A percentile compares a stretch with the other conserved stretches of the same genome.
phyloP scores from a whole-genome alignment of 2,797 vertebrate species.

The Ctenopoma multispine region DNA sequence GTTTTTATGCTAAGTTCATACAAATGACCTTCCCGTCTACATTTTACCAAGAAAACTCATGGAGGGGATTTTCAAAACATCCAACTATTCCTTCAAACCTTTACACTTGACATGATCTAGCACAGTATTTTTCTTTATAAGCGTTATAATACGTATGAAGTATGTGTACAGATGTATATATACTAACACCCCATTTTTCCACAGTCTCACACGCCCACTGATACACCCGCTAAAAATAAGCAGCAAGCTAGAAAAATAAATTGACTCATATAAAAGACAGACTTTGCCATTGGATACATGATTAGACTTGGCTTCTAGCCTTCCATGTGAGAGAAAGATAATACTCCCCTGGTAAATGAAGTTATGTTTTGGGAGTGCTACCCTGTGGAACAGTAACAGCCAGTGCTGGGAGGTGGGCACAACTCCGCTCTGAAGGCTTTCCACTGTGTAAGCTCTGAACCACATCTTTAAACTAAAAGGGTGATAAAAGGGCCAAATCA shows the following conservation, averaged over 20 bases:
- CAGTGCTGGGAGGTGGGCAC: conserved; percentile 61
- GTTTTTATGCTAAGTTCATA: too few relatives aligned
- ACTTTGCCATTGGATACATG: conserved; percentile 68
- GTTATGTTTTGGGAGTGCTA: conserved; percentile 54
- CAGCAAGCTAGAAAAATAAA: conserved; percentile 64
- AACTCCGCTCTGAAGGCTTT: conserved; percentile 61
- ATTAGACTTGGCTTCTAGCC: conserved; percentile 55
- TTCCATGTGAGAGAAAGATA: conserved; percentile 67
- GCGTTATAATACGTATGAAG: conserved; percentile 8
- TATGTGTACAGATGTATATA: conserved; percentile 28
- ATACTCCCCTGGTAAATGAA: conserved; percentile 64
- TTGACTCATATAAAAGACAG: conserved; percentile 73
- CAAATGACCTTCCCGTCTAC: background rate
- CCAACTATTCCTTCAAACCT: background rate
- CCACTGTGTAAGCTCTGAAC: conserved; percentile 56
- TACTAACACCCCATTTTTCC: conserved; percentile 32
- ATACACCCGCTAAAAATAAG: conserved; percentile 63
- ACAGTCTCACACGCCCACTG: conserved; percentile 29
- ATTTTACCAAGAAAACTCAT: background rate
- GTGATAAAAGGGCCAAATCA: conserved; percentile 51
- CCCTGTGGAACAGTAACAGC: conserved; percentile 65
- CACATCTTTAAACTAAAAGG: conserved; percentile 44
- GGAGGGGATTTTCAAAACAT: background rate
- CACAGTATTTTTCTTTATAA: conserved; percentile 3
- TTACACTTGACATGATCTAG: background rate